phyloP scores from a whole-genome alignment of 1,140 invertebrate genomes.

The Thaumetopoea pityocampa region DNA sequence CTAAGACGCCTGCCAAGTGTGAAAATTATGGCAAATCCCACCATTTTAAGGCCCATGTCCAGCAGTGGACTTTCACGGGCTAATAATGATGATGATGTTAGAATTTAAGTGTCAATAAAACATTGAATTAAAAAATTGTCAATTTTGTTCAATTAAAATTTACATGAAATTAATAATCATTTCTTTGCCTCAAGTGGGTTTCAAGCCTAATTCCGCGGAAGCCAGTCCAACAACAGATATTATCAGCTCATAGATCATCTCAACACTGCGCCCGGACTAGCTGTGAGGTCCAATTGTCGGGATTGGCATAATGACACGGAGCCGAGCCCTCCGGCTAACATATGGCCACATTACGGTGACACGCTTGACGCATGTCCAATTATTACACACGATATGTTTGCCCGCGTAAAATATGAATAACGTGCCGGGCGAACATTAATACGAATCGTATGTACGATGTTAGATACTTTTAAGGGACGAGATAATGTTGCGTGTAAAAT shows the following conservation, averaged over 20 bases:
- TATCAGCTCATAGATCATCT: constrained; percentile 45
- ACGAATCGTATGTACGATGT: constrained; percentile 36
- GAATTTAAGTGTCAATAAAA: too few relatives aligned
- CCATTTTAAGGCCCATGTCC: too few relatives aligned
- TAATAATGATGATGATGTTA: too few relatives aligned
- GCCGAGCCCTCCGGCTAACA: constrained; percentile 43
- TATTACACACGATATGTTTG: constrained; percentile 64
- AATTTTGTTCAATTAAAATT: too few relatives aligned
- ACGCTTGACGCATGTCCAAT: constrained; percentile 65
- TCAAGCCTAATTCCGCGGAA: constrained; percentile 15
- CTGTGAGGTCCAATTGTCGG: constrained; percentile 38
- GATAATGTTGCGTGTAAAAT: constrained; percentile 62
- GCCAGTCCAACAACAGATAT: constrained; percentile 30
- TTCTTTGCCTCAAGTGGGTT: constrained; percentile 1
- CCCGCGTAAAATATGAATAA: constrained; percentile 61
- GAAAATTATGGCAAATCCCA: too few relatives aligned
- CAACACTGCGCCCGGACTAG: constrained; percentile 18
- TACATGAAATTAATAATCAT: too few relatives aligned
- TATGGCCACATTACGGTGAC: constrained; percentile 63
- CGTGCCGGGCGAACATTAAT: constrained; percentile 41
- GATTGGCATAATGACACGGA: constrained; percentile 57
- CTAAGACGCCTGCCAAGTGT: too few relatives aligned
- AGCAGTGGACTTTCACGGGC: too few relatives aligned
- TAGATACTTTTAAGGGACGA: constrained; percentile 54
- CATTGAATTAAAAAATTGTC: too few relatives aligned